Conservation (phyloP, 2,797 vertebrate genomes). For the Falco columbarius region DNA sequence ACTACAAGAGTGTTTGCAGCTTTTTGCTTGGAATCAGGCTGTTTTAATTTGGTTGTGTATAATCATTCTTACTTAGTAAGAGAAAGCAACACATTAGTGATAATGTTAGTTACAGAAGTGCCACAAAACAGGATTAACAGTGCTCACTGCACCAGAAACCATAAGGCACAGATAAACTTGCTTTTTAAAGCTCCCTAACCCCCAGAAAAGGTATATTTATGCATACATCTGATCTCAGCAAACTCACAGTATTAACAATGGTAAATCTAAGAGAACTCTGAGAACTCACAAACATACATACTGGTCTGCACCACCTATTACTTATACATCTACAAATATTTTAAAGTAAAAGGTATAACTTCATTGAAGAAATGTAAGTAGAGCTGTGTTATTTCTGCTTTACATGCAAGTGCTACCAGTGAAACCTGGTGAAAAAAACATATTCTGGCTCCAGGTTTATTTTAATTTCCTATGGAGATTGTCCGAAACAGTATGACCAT, state of each 20-base stretch:
- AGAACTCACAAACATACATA: background rate
- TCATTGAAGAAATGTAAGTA: background rate
- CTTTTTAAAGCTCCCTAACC: background rate
- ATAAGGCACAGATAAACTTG: background rate
- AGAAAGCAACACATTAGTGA: background rate
- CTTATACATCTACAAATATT: background rate
- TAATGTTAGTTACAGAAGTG: background rate
- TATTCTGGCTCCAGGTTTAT: background rate
- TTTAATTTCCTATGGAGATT: background rate
- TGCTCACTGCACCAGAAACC: background rate
- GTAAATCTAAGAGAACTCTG: background rate
- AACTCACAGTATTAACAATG: background rate
- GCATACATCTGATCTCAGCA: background rate
- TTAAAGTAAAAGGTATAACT: background rate
- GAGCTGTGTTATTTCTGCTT: background rate
- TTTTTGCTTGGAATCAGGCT: background rate
- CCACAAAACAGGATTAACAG: background rate
- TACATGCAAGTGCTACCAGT: fast-evolving
- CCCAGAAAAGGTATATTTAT: background rate
- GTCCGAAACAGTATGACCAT: background rate
- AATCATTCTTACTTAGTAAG: background rate
- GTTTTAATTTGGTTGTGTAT: fast-evolving
- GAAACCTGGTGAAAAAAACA: background rate
- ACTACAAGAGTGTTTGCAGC: background rate
- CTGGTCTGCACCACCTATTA: background rate